Evolutionary conservation across 2,888 invertebrate species (phyloP), one percentile per base, ranked within the genome.

Genomic region (Beris morrisii): DNA sequence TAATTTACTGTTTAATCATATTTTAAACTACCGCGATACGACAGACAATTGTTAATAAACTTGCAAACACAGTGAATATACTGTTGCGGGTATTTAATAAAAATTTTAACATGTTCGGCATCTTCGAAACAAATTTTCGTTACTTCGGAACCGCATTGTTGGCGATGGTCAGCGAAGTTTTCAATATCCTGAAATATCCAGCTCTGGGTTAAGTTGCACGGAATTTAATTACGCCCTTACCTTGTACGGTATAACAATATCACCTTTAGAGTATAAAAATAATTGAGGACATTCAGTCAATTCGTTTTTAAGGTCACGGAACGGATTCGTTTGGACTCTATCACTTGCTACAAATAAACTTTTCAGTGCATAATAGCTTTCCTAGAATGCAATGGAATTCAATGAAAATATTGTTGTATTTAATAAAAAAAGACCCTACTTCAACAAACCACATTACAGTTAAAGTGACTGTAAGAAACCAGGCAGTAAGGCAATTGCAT

Each of bases 91-190:
- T 90, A 86, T 67, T 83, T 82, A 12, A 84, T 83, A 70, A 85
- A 86, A 75, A 91, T 91, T 73, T 88, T 86, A 0, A 91, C 90
- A 77, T 92, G 91, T n/a, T 87, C 85, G 9, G 90, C 89, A 73
- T 87, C 86, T 66, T 87, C 86, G 78, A 89, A 91, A 67, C 87
- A 84, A 45, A 87, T 81, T 38, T 84, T 81, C 28, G 84, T 83
- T 0, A 88, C 87, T 68, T 84, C 80, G 0, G 88, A 84, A 7
- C 89, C 89, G 52, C 84, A 79, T 65, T 82, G 80, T 66, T 84
- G 83, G 4, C 88, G 82, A 67, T 83, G 81, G 44, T 82, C 81
- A 7, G 86, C 85, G 73, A 91, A 88, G 68, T 85, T 84, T 75
- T 89, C 88, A 66, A 91, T 84, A 75, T 89, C 89, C 83, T 86